Conservation (phyloP, 92 coral and sea anemone genomes). For the Epizoanthus illoricatus region DNA sequence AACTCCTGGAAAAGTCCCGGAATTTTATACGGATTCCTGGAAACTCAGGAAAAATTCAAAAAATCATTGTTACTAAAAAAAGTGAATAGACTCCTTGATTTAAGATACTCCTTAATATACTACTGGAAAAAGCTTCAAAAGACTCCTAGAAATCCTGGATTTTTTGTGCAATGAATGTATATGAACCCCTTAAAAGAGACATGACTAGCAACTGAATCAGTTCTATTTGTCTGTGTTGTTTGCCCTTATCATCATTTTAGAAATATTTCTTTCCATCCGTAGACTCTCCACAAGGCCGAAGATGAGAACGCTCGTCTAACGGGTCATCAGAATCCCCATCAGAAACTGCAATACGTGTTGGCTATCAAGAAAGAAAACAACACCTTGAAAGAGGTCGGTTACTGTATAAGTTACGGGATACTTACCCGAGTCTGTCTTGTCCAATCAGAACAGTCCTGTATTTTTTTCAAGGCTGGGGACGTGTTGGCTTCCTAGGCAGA, state of each 20-base stretch:
- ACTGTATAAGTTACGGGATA: background rate
- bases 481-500: background rate
- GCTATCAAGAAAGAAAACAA: slow-evolving; percentile 86
- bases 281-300: slow-evolving; percentile 66
- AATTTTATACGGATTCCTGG: no score
- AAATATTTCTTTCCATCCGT: background rate
- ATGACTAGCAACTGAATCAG: background rate
- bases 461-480: background rate
- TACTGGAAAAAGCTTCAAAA: no score
- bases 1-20: no score
- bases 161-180: background rate
- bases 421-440: background rate
- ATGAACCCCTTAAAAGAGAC: background rate
- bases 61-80: no score
- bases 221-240: no score
- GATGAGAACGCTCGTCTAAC: slow-evolving; percentile 79
- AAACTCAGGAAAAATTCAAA: no score
- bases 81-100: no score
- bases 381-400: slow-evolving; percentile 66
- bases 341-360: slow-evolving; percentile 82
- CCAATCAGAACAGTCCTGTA: no score
- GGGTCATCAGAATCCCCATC: slow-evolving; percentile 93
- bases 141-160: no score
- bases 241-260: background rate
- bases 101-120: no score